A percentile compares a stretch with the other conserved stretches of the same genome.
These are phyloP conservation scores for Catharus fuscescens DNA, from an alignment of 2,113 vertebrate genomes.

Conservation along the genomic window DNA sequence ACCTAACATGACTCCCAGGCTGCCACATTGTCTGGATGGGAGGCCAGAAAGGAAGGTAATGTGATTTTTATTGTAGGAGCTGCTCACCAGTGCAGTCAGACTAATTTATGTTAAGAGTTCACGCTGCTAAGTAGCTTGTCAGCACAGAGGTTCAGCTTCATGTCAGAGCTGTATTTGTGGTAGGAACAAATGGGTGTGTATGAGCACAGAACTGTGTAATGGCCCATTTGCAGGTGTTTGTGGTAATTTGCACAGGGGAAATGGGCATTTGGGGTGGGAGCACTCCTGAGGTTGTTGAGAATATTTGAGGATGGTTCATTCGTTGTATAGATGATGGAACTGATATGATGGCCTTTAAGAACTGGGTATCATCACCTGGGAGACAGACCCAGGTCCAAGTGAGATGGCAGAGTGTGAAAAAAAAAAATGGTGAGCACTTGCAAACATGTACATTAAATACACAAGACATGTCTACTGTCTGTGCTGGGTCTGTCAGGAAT, in stretches of 20 bases:
- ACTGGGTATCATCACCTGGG: not conserved
- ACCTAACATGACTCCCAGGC: conserved; percentile 55
- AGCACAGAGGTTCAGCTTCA: conserved; percentile 11
- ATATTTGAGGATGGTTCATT: not conserved
- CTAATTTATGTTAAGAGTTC: conserved; percentile 39
- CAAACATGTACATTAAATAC: not conserved
- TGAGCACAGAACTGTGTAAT: not conserved
- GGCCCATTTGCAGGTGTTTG: not conserved
- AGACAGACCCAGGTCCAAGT: not conserved
- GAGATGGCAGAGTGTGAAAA: not conserved
- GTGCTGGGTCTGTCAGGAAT: not conserved
- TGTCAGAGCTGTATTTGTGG: not conserved
- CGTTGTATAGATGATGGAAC: not conserved
- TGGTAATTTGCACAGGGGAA: not conserved
- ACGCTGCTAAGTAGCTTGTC: conserved; percentile 33
- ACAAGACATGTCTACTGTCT: not conserved
- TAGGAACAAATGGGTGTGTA: not conserved
- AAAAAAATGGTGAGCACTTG: not conserved
- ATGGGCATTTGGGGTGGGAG: not conserved
- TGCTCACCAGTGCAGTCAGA: conserved; percentile 57
- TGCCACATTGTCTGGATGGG: not conserved
- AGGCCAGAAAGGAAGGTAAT: not conserved
- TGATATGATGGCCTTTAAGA: not conserved
- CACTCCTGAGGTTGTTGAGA: not conserved
- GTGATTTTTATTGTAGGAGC: conserved; percentile 14